Evolutionary conservation across 2,113 vertebrate genomes (phyloP), one percentile per base, ranked within the genome.

Genomic region (Erpornis zantholeuca): DNA sequence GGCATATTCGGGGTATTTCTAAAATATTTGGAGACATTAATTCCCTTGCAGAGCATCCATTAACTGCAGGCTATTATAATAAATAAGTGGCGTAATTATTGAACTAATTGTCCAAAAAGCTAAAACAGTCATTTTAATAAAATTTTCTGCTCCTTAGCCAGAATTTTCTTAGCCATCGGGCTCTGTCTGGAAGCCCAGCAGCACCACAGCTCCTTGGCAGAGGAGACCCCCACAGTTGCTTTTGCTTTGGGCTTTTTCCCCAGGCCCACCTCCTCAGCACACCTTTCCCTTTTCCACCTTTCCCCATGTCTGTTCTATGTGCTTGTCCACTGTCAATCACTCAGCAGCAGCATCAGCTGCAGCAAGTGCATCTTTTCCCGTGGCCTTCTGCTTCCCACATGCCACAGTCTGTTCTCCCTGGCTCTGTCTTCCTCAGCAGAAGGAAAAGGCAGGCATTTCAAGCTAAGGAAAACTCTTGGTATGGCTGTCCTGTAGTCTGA

Each of bases 41-140:
- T 93, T 96, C 36, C n/a, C 70, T 93, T 76, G 70, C 42, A 75
- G 76, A 92, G 10, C 65, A 95, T 82, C 49, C 90, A 93, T 92
- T 94, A 96, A 87, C 85, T 89, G 45, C n/a, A 91, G 70, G 66
- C 70, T 90, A 85, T 95, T 94, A 93, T 82, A 96, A 95, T 91
- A 96, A 96, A 71, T 95, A 91, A 96, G 69, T 75, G 84, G 47
- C 2, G 5, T 84, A 92, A 92, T 95, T 91, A 94, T 93, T 1
- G 0, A 45, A 61, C 75, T 95, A 95, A 94, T 93, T 85, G 61
- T 87, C 87, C 71, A 82, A 88, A 87, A 87, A 90, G 44, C 82
- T 82, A 57, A 87, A 94, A 7, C 72, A 90, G 82, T 87, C 45
- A 79, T 64, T 90, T 70, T 65, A 85, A 94, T 82, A 28, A 91